Evolutionary conservation across 1,140 invertebrate species (phyloP), one percentile per base, ranked within the genome.

Genomic region (Papilio xuthus): DNA sequence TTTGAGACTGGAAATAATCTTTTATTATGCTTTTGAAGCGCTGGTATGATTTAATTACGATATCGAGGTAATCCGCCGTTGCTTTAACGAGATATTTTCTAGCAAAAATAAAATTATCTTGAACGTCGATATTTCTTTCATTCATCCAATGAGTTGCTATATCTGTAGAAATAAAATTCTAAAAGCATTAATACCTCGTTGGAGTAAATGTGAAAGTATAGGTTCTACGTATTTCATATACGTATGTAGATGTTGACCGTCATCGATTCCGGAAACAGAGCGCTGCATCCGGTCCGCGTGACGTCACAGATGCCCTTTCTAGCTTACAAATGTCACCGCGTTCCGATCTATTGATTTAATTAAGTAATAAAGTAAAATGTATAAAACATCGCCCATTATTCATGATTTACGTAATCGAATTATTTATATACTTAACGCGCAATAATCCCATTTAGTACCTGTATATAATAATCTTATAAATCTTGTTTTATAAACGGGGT

Each of bases 231-330:
- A 63, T 63, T 63, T 7, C 60, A 72, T 72, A 23, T 72, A 72
- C 41, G 9, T 23, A 12, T 53, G 50, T 72, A 32, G 32, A 44
- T 72, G 53, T 53, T 75, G 53, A 18, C 74, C 32, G 74, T 60
- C 74, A 76, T 63, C 20, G 53, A 76, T 63, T 76, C 74, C 74
- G 74, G 74, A 76, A 76, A 42, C 53, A 42, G 41, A 75, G 9
- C 18, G 72, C 26, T 47, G 72, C 28, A 74, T 74, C 72, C 74
- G 74, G 50, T 63, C 23, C 74, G 41, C 13, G 50, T 76, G 56
- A 76, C 74, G 74, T 76, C 74, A 76, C 53, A 37, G 41, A 53
- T 63, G 74, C 74, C 74, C 74, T 76, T 76, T 63, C 53, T 76
- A 76, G 74, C 28, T 28, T 37, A 37, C 28, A 63, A 76, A 63